Evolutionary conservation across 1,140 invertebrate species (phyloP).

Genomic region (Reticulitermes speratus): DNA sequence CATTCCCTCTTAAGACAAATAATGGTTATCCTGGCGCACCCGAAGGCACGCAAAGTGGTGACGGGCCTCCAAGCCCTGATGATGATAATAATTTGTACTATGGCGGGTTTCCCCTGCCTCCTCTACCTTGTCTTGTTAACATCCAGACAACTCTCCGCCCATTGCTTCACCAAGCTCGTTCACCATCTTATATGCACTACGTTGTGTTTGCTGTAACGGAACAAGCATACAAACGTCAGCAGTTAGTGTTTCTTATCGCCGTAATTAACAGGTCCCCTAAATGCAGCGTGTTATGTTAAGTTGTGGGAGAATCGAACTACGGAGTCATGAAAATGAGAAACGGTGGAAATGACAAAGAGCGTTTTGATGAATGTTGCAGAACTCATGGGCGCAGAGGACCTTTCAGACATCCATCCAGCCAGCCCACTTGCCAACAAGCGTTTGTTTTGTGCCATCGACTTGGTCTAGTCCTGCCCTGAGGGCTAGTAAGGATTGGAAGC

Average conservation of each 20-base stretch:
- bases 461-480: not conserved
- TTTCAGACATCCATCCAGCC: not conserved
- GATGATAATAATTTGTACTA: conserved; percentile 2
- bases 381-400: not conserved
- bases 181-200: not conserved
- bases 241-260: too few relatives aligned
- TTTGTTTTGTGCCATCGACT: conserved; percentile 11
- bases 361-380: not conserved
- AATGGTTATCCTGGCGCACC: conserved; percentile 9
- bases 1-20: conserved; percentile 6
- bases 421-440: not conserved
- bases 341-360: not conserved
- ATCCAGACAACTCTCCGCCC: not conserved
- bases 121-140: not conserved
- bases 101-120: not conserved
- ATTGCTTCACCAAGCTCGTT: not conserved
- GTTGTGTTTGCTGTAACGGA: not conserved
- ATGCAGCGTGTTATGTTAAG: too few relatives aligned
- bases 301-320: too few relatives aligned
- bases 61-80: not conserved
- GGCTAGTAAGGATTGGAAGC: not conserved
- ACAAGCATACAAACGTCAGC: not conserved
- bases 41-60: conserved; percentile 12
- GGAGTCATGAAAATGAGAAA: not conserved
- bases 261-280: too few relatives aligned